Base-by-base conservation (phyloP, 2,113 vertebrate genomes). In the Syrmaticus mikado region DNA sequence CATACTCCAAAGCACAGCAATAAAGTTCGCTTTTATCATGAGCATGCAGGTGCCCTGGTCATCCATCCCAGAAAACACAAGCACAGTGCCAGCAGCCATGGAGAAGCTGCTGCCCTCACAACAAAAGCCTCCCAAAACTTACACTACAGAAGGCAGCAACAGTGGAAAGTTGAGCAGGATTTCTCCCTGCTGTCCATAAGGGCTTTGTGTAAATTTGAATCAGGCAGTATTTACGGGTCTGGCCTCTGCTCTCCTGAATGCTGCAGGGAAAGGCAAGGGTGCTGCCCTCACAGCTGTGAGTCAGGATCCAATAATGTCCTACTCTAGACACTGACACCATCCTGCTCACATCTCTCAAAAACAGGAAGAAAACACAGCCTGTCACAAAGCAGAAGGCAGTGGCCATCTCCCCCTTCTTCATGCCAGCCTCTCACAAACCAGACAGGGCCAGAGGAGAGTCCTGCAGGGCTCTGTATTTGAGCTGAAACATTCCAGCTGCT, bases 71-170 rank as follows among this genome's bases (percentile, higher is more conserved):
- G 71, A 79, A 62, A 22, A 61, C 36, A 58, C n/a, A 32, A 13
- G 52, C 75, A 62, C 22, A 25, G 30, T n/a, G 6, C 45, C 19
- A 20, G 48, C 89, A 92, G 24, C 71, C 3, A n/a, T 82, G 78
- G 43, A 87, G 46, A 80, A 61, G 93, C 43, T 41, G 40, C 0
- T 92, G 72, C 78, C 77, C 74, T 81, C 25, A 91, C 60, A 91
- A 96, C 74, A 43, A 76, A 94, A 78, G 64, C 67, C 84, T 89
- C 74, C 28, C 53, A 85, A 93, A 96, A 92, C 81, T 66, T 53
- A 82, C 74, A 76, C 91, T 85, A 14, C 45, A 82, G 36, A 19
- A 5, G 3, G 36, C 36, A 65, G 27, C 66, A 84, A 43, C 43
- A 41, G n/a, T 64, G 64, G 91, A 92, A 95, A 89, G 72, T 58